Conservation (phyloP, 64 coral and sea anemone genomes). For the Dendronephthya gigantea region DNA sequence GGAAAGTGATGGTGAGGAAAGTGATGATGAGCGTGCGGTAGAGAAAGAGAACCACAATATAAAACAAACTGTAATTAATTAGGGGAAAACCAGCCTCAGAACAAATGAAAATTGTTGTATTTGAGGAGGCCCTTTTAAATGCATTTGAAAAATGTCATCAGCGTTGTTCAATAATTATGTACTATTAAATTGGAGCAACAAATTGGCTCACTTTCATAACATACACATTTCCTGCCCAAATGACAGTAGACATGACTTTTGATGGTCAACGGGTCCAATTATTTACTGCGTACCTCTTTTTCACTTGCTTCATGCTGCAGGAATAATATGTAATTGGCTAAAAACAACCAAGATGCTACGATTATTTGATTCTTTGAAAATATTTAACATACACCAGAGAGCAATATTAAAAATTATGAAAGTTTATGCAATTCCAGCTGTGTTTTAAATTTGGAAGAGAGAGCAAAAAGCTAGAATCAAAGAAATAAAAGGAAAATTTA, state of each 20-base stretch:
- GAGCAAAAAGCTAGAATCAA: slow-evolving; percentile 20
- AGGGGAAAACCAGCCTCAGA: neutral
- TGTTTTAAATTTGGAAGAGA: slow-evolving; percentile 9
- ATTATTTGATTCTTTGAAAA: slow-evolving; percentile 26
- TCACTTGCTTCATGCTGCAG: slow-evolving; percentile 26
- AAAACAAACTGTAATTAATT: slow-evolving; percentile 2
- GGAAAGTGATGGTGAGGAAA: too few species aligned
- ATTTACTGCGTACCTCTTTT: slow-evolving; percentile 20
- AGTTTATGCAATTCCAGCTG: slow-evolving; percentile 12
- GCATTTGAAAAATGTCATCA: slow-evolving; percentile 17
- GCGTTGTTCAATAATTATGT: slow-evolving; percentile 23
- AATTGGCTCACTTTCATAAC: slow-evolving; percentile 6
- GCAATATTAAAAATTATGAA: slow-evolving; percentile 22
- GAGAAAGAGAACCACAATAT: neutral
- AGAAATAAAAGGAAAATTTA: slow-evolving; percentile 13
- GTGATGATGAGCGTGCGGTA: neutral
- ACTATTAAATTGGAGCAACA: slow-evolving; percentile 1
- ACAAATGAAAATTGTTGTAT: slow-evolving; percentile 29
- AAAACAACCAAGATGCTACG: slow-evolving; percentile 16
- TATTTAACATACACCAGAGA: slow-evolving; percentile 16
- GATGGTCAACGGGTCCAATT: slow-evolving; percentile 17
- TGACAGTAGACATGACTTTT: slow-evolving; percentile 27
- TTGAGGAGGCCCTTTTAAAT: slow-evolving; percentile 7
- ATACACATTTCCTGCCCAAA: slow-evolving; percentile 7
- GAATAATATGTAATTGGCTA: slow-evolving; percentile 20